phyloP scores from a whole-genome alignment of 2,797 vertebrate genomes.

The Coregonus sp. region DNA sequence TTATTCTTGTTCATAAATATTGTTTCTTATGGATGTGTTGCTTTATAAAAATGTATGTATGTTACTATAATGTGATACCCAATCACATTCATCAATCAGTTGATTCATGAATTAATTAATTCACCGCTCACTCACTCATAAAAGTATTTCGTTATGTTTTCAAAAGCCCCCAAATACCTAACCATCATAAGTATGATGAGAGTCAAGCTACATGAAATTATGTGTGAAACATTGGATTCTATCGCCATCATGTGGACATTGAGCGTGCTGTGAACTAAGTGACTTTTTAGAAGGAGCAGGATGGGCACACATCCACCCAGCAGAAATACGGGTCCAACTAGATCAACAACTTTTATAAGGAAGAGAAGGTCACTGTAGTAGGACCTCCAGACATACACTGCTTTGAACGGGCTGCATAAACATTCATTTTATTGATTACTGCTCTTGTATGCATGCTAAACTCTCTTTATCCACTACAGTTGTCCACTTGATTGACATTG shows the following conservation, averaged over 20 bases:
- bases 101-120: not conserved
- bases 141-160: not conserved
- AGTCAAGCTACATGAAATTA: not conserved
- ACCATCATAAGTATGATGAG: not conserved
- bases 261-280: not conserved
- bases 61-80: not conserved
- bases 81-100: not conserved
- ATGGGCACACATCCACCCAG: not conserved
- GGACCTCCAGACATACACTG: too few relatives aligned
- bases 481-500: too few relatives aligned
- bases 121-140: not conserved
- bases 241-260: slow-evolving; percentile 50
- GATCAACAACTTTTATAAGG: too few relatives aligned
- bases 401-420: too few relatives aligned
- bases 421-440: too few relatives aligned
- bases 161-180: not conserved
- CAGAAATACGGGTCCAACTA: too few relatives aligned
- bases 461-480: too few relatives aligned
- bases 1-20: not conserved
- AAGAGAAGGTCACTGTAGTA: too few relatives aligned
- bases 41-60: not conserved
- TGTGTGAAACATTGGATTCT: slow-evolving; percentile 8
- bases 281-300: not conserved
- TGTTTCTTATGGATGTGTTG: not conserved
- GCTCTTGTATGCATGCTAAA: too few relatives aligned